Conservation (phyloP, 2,113 vertebrate species). For the Ramphastos sulfuratus region DNA sequence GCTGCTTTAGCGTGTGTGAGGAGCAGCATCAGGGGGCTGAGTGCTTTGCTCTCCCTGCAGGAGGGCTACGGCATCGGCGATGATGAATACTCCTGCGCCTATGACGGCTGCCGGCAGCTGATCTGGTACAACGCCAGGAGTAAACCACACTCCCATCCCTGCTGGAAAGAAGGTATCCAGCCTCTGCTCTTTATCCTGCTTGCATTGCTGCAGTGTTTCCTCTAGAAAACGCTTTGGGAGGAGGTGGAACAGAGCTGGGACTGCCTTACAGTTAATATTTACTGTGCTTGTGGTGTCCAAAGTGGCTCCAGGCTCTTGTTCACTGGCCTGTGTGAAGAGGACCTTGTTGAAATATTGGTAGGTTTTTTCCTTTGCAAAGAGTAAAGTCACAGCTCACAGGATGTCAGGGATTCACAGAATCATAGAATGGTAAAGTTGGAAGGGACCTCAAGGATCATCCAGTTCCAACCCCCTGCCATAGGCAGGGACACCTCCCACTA, state of each 20-base stretch:
- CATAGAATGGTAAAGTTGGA: no score
- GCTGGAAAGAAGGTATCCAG: constrained; percentile 96
- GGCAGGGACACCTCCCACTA: no score
- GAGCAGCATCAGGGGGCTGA: background rate
- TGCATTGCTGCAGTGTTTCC: background rate
- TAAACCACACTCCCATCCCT: constrained; percentile 94
- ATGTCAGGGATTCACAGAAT: no score
- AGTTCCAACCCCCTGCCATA: no score
- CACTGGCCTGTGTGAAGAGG: background rate
- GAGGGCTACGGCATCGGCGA: constrained; percentile 99
- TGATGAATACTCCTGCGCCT: constrained; percentile 96
- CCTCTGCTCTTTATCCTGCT: background rate
- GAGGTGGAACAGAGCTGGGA: background rate
- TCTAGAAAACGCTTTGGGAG: background rate
- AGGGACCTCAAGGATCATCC: no score
- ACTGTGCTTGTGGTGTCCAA: background rate
- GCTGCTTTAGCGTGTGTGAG: background rate
- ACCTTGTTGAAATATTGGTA: background rate
- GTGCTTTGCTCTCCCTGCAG: constrained; percentile 63
- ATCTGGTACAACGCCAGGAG: constrained; percentile 99
- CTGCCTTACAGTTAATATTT: background rate
- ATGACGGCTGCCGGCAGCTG: constrained; percentile 99
- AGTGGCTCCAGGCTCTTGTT: background rate
- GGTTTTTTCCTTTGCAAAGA: background rate
- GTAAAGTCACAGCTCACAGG: background rate